Evolutionary conservation across 1,140 invertebrate species (phyloP), one percentile per base, ranked within the genome.

Genomic region (Lepidurus packardi): DNA sequence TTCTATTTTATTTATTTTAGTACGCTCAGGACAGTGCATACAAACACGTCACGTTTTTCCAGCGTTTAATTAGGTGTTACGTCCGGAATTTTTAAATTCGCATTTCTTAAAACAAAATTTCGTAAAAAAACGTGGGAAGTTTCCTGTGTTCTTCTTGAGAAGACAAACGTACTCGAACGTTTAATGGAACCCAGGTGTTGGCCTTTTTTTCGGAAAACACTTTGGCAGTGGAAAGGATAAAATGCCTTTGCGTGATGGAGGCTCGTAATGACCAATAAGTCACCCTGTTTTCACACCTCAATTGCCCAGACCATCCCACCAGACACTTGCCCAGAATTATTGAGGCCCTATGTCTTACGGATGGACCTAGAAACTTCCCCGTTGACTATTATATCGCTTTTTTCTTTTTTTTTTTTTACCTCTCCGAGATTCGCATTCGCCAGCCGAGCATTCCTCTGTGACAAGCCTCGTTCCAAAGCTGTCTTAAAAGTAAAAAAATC

Each of bases 251-350:
- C 53, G 53, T 65, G 53, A 21, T 65, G 53, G 53, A 65, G 13
- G 53, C 16, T 65, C 53, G 53, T 65, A 65, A 65, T 65, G 53
- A 65, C n/a, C 53, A 21, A 16, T 65, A 65, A 65, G 53, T 65
- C 53, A 65, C 53, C 53, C 53, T 65, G 53, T 65, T 65, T 65
- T 65, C 53, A 65, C 53, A 65, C 53, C 53, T 65, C 53, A 65
- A 65, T 65, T 65, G 53, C 21, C 53, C 53, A 7, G 53, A 65
- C 53, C 53, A 65, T 65, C 53, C 53, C 53, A 65, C 53, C 53
- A 65, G 53, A 65, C 53, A 65, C 53, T 65, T 16, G 16, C 53
- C 53, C 16, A 65, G 21, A 65, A 16, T 65, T 65, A 65, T 65
- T 65, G 53, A 21, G 53, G 53, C 53, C 53, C 21, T 65, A 65